Evolutionary conservation across 2,797 vertebrate species (phyloP).

Genomic region (Sebastiscus albofasciatus): DNA sequence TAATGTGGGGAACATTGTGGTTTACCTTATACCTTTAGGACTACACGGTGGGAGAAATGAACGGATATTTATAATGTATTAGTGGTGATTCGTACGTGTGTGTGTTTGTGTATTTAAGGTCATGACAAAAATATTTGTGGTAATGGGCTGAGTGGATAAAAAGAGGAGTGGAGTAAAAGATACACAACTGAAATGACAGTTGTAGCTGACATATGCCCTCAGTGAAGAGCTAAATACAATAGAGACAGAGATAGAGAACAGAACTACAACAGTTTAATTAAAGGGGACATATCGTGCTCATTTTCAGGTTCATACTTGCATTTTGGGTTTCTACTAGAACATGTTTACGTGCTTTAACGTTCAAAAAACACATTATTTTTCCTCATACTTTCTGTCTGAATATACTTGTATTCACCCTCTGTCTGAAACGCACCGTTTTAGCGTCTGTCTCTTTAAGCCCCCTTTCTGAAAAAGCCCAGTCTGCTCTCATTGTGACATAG

Average conservation of each 20-base stretch:
- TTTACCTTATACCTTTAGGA: constrained; percentile 56
- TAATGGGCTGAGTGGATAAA: neutral
- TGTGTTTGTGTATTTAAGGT: constrained; percentile 10
- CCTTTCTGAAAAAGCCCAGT: too few species aligned
- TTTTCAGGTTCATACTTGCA: too few species aligned
- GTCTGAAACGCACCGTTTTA: too few species aligned
- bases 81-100: constrained; percentile 25
- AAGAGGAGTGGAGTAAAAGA: neutral
- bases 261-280: neutral
- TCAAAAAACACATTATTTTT: too few species aligned
- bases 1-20: constrained; percentile 63
- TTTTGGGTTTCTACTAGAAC: too few species aligned
- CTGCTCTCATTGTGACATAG: rapidly evolving
- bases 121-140: neutral
- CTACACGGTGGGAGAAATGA: constrained; percentile 29
- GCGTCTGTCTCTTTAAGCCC: too few species aligned
- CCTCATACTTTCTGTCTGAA: too few species aligned
- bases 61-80: constrained; percentile 45
- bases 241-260: neutral
- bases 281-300: too few species aligned
- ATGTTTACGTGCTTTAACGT: too few species aligned
- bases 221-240: neutral
- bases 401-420: too few species aligned
- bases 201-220: neutral
- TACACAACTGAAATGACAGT: neutral